Evolutionary conservation across 2,888 invertebrate genomes (phyloP), one percentile per base, ranked within the genome.

Genomic region (Nephrotoma flavescens): DNA sequence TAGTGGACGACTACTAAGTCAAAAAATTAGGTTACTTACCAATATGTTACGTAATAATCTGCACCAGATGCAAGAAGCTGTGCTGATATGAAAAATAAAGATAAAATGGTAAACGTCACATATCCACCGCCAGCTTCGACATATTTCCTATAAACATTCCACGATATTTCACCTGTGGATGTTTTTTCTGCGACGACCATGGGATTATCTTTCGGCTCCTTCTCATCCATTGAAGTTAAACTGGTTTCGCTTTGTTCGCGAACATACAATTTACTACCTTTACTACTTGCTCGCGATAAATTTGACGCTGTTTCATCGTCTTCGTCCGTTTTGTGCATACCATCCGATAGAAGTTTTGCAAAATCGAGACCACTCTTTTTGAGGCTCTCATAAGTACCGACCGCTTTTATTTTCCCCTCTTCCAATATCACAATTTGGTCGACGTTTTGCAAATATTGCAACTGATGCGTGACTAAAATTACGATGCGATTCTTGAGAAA

Each of bases 41-140:
- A 97, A 89, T 93, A 94, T 6, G 95, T 94, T 6, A 96, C 93
- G 92, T 96, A 97, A 92, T 94, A 96, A 90, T 97, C 97, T 0
- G 95, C 94, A 6, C 94, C 93, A 9, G 96, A 96, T 0, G 95
- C 96, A 57, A 95, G 91, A 6, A 93, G 89, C 91, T 97, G 97
- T 0, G 96, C 93, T 0, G 94, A 88, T 31, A 95, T 88, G 88
- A 95, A 96, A 42, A 95, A 93, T 2, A 93, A 85, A 4, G 95
- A 88, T 91, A 96, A 93, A 0, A 94, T 90, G 19, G 93, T 89
- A 47, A 95, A 93, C 4, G 95, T 89, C 85, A 93, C 92, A 88
- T 93, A 93, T 88, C 95, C 94, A 0, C 96, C 96, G 85, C 95
- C 95, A 3, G 96, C 95, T 12, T 91, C 90, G 87, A 96, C 93